A percentile compares a stretch with the other conserved stretches of the same genome.
phyloP scores from a whole-genome alignment of 2,113 vertebrate species.

The Diadophis punctatus region DNA sequence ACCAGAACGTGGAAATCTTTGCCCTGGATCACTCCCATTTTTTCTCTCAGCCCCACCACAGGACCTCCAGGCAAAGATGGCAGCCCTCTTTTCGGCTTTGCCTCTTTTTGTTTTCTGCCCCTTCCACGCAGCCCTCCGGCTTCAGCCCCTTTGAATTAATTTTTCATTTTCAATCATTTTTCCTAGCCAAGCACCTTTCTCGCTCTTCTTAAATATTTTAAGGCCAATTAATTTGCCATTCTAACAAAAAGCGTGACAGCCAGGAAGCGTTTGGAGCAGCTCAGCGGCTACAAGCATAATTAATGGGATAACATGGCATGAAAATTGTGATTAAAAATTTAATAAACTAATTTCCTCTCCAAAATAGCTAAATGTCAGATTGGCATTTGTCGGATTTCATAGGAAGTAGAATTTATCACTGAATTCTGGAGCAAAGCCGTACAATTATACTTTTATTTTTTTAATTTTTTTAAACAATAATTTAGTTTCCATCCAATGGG shows the following conservation, averaged over 20 bases:
- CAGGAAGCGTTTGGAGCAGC: constrained; percentile 16
- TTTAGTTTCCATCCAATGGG: neutral
- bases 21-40: neutral
- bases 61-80: neutral
- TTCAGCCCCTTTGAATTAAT: constrained; percentile 26
- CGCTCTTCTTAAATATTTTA: constrained; percentile 58
- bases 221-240: constrained; percentile 35
- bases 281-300: constrained; percentile 45
- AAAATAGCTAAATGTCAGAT: constrained; percentile 33
- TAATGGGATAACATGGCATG: constrained; percentile 28
- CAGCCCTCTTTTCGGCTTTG: neutral
- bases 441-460: neutral
- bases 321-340: constrained; percentile 51
- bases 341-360: constrained; percentile 27
- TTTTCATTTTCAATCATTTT: constrained; percentile 54
- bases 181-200: constrained; percentile 35
- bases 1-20: neutral
- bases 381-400: constrained; percentile 11
- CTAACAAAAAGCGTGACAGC: constrained; percentile 45
- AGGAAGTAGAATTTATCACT: neutral
- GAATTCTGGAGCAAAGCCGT: neutral
- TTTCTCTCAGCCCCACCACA: neutral
- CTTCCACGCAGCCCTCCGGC: neutral
- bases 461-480: neutral
- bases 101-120: neutral